Base-by-base conservation (phyloP, 2,113 vertebrate species). In the Zapus hudsonius region DNA sequence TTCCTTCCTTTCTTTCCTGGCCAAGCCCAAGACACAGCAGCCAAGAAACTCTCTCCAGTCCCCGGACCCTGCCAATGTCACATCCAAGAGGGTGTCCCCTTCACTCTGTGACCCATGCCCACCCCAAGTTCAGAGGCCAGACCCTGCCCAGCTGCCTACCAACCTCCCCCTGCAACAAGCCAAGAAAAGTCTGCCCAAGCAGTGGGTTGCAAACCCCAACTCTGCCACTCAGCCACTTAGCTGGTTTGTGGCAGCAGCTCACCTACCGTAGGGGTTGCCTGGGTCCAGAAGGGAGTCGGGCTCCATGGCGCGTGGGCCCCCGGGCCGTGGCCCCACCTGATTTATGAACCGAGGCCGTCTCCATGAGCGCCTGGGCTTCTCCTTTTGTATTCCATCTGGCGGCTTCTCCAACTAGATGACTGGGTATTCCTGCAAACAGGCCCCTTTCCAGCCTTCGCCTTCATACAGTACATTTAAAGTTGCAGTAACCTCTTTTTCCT, bases 391-490 rank as follows among this genome's bases (percentile, higher is more conserved):
- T 98, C 98, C 98, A 98, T 98, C 98, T 97, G 98, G 98, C 98
- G 96, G 97, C 97, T 97, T 97, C 97, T 98, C 98, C 97, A 95
- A 97, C 97, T 98, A 97, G 97, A 97, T 97, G 98, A 98, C 98
- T 96, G 97, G 97, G 97, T 98, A 97, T 97, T 98, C 97, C 97
- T 97, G 98, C 97, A 96, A 93, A 97, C 98, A 98, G 98, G 98
- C 98, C 98, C 94, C 96, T 97, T 96, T 97, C 98, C 98, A 97
- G 97, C 98, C 97, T 97, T 97, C 93, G 93, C 95, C 97, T 96
- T 96, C 97, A 97, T 97, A 97, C 98, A 97, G 97, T 97, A 98
- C 96, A 98, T 98, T 98, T 98, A 98, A 98, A 98, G 97, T 97
- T 97, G 97, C 98, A 98, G 98, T 94, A 97, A 96, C 97, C 98